A percentile compares a stretch with the other conserved stretches of the same genome.
Evolutionary conservation across 2,888 invertebrate species (phyloP).

Genomic region (Leptogaster cylindrica): DNA sequence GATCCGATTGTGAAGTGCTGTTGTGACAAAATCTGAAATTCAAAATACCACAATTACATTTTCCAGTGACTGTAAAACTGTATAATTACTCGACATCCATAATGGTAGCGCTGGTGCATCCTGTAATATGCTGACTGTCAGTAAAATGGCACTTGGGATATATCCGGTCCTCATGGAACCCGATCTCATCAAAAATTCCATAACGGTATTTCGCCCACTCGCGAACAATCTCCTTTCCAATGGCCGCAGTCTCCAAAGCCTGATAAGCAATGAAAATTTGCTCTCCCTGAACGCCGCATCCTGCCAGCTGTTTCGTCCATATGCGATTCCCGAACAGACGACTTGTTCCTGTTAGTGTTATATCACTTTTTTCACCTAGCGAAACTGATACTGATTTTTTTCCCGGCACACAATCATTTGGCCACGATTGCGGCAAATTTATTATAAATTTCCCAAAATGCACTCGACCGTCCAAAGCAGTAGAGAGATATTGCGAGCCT

Average conservation of each 20-base stretch:
- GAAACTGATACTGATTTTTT: constrained; percentile 58
- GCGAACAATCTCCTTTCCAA: constrained; percentile 64
- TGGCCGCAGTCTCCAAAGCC: constrained; percentile 51
- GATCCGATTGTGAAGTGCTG: constrained; percentile 37
- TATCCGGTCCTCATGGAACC: constrained; percentile 66
- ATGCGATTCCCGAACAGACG: constrained; percentile 64
- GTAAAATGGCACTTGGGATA: constrained; percentile 66
- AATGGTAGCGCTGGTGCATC: constrained; percentile 65
- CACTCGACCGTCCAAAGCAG: constrained; percentile 66
- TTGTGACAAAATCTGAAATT: constrained; percentile 43
- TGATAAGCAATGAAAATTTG: constrained; percentile 65
- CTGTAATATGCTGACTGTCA: constrained; percentile 60
- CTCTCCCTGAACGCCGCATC: constrained; percentile 67
- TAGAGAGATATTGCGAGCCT: constrained; percentile 66
- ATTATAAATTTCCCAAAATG: constrained; percentile 67
- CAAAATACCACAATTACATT: background rate
- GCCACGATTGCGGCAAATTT: constrained; percentile 68
- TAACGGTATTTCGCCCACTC: constrained; percentile 73
- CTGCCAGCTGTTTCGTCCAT: constrained; percentile 70
- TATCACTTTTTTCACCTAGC: constrained; percentile 65
- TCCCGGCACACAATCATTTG: constrained; percentile 62
- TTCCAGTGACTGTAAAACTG: too few relatives aligned
- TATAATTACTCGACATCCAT: constrained; percentile 62
- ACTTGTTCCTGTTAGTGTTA: constrained; percentile 64
- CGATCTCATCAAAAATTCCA: constrained; percentile 73